These are phyloP conservation scores for Monopis laevigella DNA, from an alignment of 2,888 invertebrate species.

Conservation along the genomic window DNA sequence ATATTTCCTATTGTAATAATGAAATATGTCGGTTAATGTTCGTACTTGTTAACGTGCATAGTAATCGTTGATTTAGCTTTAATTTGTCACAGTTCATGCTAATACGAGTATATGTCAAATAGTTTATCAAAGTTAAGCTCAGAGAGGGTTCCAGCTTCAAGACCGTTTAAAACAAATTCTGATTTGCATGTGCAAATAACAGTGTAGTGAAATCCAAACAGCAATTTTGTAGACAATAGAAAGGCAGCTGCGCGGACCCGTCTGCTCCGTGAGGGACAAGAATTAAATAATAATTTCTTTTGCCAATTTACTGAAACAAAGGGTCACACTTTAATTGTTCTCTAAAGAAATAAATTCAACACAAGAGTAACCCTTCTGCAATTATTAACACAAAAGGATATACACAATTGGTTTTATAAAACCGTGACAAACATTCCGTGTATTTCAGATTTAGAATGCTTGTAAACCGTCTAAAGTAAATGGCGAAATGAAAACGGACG, in stretches of 20 bases:
- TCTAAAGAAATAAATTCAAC: background rate
- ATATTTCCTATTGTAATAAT: too few relatives aligned
- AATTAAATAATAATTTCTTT: conserved; percentile 55
- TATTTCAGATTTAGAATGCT: too few relatives aligned
- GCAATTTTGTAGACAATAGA: conserved; percentile 57
- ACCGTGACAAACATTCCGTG: too few relatives aligned
- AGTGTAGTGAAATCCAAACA: conserved; percentile 59
- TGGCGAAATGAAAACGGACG: conserved; percentile 38
- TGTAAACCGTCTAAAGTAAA: too few relatives aligned
- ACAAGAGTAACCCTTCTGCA: too few relatives aligned
- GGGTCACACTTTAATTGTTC: conserved; percentile 4
- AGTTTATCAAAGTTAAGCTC: background rate
- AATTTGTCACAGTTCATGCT: conserved; percentile 61
- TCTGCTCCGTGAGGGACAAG: conserved; percentile 27
- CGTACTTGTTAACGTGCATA: too few relatives aligned
- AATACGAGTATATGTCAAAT: conserved; percentile 39
- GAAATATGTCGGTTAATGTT: too few relatives aligned
- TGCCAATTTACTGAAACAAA: conserved; percentile 11
- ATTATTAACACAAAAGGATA: too few relatives aligned
- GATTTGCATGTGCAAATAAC: conserved; percentile 65
- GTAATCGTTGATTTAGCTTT: too few relatives aligned
- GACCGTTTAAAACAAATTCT: conserved; percentile 49
- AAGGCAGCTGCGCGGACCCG: conserved; percentile 41
- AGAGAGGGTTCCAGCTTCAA: conserved; percentile 9
- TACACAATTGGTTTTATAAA: too few relatives aligned